These are phyloP conservation scores for Poeciliopsis paucimaculata DNA, from an alignment of 2,797 vertebrate species.

Conservation along the genomic window DNA sequence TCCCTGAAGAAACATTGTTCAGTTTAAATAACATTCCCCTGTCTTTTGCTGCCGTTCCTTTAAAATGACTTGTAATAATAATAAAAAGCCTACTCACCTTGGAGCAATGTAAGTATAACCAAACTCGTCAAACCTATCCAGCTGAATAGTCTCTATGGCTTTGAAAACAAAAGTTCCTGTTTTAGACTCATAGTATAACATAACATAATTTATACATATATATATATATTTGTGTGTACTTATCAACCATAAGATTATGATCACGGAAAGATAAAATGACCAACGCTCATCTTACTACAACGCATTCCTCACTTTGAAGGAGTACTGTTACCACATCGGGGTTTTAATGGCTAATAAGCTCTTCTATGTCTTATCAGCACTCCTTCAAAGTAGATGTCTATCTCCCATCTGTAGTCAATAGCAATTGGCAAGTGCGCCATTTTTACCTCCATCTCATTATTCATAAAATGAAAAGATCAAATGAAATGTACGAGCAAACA, in stretches of 20 bases:
- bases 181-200: constrained; percentile 3
- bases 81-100: constrained; percentile 81
- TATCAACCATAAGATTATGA: background rate
- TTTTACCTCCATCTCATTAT: background rate
- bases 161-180: constrained; percentile 51
- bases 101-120: constrained; percentile 94
- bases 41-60: constrained; percentile 1
- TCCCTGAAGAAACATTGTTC: constrained; percentile 82
- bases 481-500: background rate
- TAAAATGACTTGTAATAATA: background rate
- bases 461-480: background rate
- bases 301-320: background rate
- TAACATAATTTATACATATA: background rate
- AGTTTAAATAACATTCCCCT: constrained; percentile 15
- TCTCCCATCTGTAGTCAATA: background rate
- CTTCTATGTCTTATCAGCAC: background rate
- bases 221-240: too few relatives aligned
- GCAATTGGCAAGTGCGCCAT: background rate
- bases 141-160: constrained; percentile 90
- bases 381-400: background rate
- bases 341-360: background rate
- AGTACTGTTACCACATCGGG: background rate
- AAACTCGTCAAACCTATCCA: constrained; percentile 88
- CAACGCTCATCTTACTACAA: background rate
- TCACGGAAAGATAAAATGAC: background rate